Percentiles rank a stretch among this genome's conserved stretches.
Evolutionary conservation across 2,797 vertebrate species (phyloP).

Genomic region (Spheniscus humboldti): DNA sequence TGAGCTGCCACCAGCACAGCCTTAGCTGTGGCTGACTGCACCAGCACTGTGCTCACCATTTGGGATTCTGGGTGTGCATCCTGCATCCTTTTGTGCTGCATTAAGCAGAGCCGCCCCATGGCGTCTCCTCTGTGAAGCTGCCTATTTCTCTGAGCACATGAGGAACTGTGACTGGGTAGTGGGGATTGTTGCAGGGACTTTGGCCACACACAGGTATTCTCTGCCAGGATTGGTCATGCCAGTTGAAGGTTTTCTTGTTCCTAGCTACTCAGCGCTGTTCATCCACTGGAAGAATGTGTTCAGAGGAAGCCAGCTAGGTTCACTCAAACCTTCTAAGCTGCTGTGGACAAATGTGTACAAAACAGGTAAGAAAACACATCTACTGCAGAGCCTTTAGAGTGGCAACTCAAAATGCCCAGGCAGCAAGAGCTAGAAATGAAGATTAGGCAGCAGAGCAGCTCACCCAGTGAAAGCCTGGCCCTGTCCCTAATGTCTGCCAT

Average conservation of each 20-base stretch:
- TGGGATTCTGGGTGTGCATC: background rate
- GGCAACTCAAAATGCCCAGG: background rate
- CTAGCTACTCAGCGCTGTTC: rapidly evolving
- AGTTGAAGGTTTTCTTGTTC: background rate
- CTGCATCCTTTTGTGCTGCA: background rate
- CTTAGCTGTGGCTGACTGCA: background rate
- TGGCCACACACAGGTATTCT: background rate
- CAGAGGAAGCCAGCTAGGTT: background rate
- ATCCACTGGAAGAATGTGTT: background rate
- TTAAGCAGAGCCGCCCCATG: rapidly evolving
- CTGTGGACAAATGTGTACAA: background rate
- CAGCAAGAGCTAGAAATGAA: background rate
- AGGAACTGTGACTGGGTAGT: background rate
- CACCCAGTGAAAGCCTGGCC: rapidly evolving
- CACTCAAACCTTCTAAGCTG: background rate
- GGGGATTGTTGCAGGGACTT: background rate
- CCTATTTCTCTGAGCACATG: background rate
- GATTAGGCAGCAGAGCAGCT: background rate
- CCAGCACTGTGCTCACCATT: rapidly evolving
- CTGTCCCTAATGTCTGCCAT: background rate
- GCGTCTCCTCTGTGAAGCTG: background rate
- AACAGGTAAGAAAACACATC: background rate
- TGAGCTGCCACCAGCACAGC: background rate
- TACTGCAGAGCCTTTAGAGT: background rate
- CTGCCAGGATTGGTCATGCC: background rate